Evolutionary conservation across 2,797 vertebrate species (phyloP).

Genomic region (Balearica regulorum): DNA sequence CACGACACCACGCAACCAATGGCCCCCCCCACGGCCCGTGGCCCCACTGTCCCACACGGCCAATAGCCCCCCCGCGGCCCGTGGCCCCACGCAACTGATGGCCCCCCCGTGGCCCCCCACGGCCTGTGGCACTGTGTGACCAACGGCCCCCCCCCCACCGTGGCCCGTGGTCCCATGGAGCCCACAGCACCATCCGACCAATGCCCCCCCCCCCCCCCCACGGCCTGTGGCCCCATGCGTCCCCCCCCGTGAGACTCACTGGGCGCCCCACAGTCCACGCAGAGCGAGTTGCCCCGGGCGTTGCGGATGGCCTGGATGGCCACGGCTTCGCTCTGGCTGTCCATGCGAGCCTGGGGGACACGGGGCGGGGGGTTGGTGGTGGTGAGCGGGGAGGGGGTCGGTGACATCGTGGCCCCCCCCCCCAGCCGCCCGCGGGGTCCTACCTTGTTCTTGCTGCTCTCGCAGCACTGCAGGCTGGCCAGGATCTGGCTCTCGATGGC

Average conservation of each 20-base stretch:
- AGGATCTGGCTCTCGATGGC: constrained; percentile 97
- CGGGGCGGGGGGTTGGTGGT: accelerated
- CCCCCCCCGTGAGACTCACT: constrained; percentile 75
- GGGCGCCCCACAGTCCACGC: constrained; percentile 90
- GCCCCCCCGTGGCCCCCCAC: too few species aligned
- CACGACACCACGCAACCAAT: accelerated
- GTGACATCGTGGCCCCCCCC: accelerated
- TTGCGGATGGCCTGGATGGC: constrained; percentile 94
- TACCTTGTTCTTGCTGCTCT: constrained; percentile 95
- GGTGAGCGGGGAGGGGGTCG: accelerated
- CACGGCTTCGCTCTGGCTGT: constrained; percentile 94
- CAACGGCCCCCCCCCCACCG: too few species aligned
- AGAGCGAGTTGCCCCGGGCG: constrained; percentile 89
- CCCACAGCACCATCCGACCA: neutral
- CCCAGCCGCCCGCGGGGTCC: accelerated
- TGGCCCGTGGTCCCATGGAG: neutral
- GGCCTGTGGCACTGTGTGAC: accelerated
- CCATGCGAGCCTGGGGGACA: constrained; percentile 81
- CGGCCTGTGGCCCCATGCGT: neutral
- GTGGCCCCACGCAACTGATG: accelerated
- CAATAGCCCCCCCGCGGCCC: too few species aligned
- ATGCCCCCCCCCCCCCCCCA: neutral
- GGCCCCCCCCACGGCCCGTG: accelerated
- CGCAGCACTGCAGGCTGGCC: constrained; percentile 93
- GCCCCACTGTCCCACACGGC: neutral